Evolutionary conservation across 2,888 invertebrate species (phyloP).

Genomic region (Punctoribates punctum): DNA sequence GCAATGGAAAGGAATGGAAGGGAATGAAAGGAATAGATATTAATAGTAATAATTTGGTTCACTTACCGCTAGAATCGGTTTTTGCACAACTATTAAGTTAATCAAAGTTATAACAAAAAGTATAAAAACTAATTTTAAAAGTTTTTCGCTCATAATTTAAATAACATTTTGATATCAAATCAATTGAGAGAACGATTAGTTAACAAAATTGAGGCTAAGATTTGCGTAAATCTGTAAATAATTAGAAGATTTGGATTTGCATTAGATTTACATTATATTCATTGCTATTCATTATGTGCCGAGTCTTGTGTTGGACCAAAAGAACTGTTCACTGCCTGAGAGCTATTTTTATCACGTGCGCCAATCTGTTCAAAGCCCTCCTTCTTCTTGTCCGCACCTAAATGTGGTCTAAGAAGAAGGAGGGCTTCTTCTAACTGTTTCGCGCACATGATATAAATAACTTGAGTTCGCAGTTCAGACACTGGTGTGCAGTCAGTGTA

Average conservation of each 20-base stretch:
- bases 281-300: neutral
- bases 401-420: conserved; percentile 27
- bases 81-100: neutral
- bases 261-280: conserved; percentile 15
- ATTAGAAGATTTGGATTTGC: conserved; percentile 16
- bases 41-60: neutral
- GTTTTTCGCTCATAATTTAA: neutral
- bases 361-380: neutral
- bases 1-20: too few species aligned
- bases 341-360: conserved; percentile 21
- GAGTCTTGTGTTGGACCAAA: conserved; percentile 16
- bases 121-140: conserved; percentile 19
- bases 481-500: too few species aligned
- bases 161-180: neutral
- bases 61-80: neutral
- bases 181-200: neutral
- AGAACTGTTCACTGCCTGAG: conserved; percentile 10
- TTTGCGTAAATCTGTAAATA: conserved; percentile 12
- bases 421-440: conserved; percentile 18
- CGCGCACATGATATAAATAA: conserved; percentile 31
- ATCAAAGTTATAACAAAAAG: conserved; percentile 17
- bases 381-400: conserved; percentile 20
- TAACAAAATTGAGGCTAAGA: neutral
- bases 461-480: conserved; percentile 20
- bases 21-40: too few species aligned